Percentiles rank a stretch among this genome's conserved stretches.
These are phyloP conservation scores for Archocentrus centrarchus DNA, from an alignment of 2,113 vertebrate genomes.

Conservation along the genomic window DNA sequence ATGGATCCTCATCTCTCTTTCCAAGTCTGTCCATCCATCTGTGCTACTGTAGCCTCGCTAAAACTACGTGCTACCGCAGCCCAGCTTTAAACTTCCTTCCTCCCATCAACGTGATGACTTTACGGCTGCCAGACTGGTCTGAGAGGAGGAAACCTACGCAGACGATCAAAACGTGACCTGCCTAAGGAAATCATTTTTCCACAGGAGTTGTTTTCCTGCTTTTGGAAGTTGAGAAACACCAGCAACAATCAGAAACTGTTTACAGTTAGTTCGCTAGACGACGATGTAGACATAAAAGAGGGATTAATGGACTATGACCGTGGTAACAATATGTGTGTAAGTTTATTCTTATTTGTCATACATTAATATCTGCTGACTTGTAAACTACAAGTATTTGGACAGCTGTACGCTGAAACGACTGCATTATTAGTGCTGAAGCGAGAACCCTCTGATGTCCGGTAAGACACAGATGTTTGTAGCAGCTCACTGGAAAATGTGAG, in stretches of 20 bases:
- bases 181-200: slow-evolving; percentile 33
- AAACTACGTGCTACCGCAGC: slow-evolving; percentile 18
- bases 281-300: background rate
- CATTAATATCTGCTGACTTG: slow-evolving; percentile 2
- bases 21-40: slow-evolving; percentile 19
- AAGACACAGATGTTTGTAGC: background rate
- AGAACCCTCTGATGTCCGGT: background rate
- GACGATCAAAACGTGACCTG: slow-evolving; percentile 22
- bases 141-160: slow-evolving; percentile 43
- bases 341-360: background rate
- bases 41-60: background rate
- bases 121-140: slow-evolving; percentile 32
- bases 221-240: slow-evolving; percentile 16
- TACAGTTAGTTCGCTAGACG: background rate
- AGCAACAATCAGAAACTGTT: slow-evolving; percentile 14
- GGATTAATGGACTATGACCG: background rate
- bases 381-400: slow-evolving; percentile 18
- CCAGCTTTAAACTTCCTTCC: slow-evolving; percentile 48
- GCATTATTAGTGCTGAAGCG: background rate
- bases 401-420: slow-evolving; percentile 14
- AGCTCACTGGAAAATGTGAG: slow-evolving; percentile 9
- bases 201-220: slow-evolving; percentile 10
- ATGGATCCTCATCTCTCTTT: slow-evolving; percentile 3
- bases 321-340: background rate
- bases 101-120: slow-evolving; percentile 31